Conservation (phyloP, 2,113 vertebrate species). For the Henicopernis longicauda region DNA sequence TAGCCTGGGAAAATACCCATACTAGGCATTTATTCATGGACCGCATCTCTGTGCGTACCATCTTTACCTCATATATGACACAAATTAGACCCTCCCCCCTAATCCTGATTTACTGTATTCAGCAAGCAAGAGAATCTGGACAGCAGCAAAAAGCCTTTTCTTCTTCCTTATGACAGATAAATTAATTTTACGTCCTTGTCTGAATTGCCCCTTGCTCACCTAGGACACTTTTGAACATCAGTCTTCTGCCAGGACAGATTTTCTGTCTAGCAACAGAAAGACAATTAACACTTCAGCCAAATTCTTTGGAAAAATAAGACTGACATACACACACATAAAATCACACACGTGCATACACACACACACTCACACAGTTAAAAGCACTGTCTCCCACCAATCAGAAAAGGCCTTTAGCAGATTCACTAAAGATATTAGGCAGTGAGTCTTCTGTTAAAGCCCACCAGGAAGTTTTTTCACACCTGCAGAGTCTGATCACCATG, state of each 20-base stretch:
- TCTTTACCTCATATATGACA: not conserved
- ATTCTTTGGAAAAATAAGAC: slow-evolving; percentile 17
- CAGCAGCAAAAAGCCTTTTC: slow-evolving; percentile 13
- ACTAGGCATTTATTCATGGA: not conserved
- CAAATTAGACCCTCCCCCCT: not conserved
- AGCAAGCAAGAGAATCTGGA: slow-evolving; percentile 12
- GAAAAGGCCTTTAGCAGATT: not conserved
- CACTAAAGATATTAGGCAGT: not conserved
- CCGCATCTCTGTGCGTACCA: not conserved
- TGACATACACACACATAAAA: not conserved
- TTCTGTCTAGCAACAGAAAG: slow-evolving; percentile 25
- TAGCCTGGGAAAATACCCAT: not conserved
- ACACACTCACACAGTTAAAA: not conserved
- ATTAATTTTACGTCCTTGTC: not conserved
- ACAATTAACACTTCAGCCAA: slow-evolving; percentile 14
- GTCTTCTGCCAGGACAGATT: not conserved
- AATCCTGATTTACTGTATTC: not conserved
- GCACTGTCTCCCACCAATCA: not conserved
- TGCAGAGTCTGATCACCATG: not conserved
- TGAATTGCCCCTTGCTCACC: not conserved
- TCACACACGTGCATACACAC: not conserved
- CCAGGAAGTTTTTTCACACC: not conserved
- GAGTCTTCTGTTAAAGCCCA: not conserved
- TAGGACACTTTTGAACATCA: not conserved
- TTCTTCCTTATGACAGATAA: not conserved